Conservation (phyloP, 2,113 vertebrate genomes). For the Thalassarche chlororhynchos region DNA sequence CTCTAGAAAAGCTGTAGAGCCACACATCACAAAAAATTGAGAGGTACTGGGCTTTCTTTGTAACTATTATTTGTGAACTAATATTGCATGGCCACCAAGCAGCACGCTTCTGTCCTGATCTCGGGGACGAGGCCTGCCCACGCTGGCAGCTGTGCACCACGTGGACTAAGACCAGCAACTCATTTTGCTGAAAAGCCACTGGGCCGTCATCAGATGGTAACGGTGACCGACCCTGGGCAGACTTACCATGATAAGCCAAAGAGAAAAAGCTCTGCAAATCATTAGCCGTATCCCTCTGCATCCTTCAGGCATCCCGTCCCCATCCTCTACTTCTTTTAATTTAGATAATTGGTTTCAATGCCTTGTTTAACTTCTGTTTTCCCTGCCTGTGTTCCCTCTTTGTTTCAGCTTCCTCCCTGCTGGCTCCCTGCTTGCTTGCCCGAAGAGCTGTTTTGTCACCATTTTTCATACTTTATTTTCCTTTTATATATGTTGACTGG, state of each 20-base stretch:
- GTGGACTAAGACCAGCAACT: neutral
- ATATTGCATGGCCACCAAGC: neutral
- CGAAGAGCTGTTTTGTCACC: neutral
- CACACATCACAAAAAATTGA: neutral
- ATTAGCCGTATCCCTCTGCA: neutral
- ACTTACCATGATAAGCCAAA: neutral
- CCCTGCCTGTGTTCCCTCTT: neutral
- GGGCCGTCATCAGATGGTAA: neutral
- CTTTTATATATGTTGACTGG: neutral
- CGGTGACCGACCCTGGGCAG: neutral
- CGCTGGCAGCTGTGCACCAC: rapidly evolving
- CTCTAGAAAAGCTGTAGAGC: neutral
- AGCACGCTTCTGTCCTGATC: neutral
- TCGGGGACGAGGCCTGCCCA: rapidly evolving
- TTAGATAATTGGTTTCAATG: neutral
- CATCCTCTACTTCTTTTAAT: neutral
- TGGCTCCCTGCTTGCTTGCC: neutral
- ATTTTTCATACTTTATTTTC: neutral
- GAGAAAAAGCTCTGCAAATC: neutral
- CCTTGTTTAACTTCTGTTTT: neutral
- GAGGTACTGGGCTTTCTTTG: neutral
- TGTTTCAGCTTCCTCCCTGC: neutral
- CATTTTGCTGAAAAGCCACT: neutral
- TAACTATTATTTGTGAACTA: neutral
- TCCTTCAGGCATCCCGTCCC: neutral